Conservation (phyloP, 1,140 invertebrate genomes). For the Brachionus angularis region DNA sequence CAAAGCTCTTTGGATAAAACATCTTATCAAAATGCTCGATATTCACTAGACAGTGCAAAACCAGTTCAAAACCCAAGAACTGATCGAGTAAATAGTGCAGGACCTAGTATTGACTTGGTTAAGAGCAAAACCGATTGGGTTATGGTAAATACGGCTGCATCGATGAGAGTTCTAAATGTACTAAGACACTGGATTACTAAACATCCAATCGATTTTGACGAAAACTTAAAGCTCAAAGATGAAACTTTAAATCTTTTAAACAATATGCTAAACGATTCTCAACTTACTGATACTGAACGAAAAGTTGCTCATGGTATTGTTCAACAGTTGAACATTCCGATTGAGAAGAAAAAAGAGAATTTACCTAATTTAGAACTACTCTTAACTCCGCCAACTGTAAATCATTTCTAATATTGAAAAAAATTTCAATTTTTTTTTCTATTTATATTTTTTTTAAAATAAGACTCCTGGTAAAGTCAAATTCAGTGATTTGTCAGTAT, state of each 20-base stretch:
- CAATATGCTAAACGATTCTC: conserved; percentile 22
- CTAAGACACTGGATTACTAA: conserved; percentile 73
- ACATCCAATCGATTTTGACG: conserved; percentile 58
- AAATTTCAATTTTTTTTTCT: no score
- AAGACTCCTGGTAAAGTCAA: conserved; percentile 73
- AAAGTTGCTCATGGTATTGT: conserved; percentile 33
- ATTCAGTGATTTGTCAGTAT: conserved; percentile 72
- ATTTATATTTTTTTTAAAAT: conserved; percentile 53
- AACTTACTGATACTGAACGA: conserved; percentile 22
- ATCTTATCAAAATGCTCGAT: conserved; percentile 4
- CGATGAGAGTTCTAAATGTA: conserved; percentile 85
- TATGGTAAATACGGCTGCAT: conserved; percentile 82
- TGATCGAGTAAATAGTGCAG: conserved; percentile 46
- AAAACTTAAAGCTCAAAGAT: conserved; percentile 24
- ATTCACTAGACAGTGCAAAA: conserved; percentile 12
- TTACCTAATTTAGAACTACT: conserved; percentile 69
- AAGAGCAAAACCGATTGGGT: conserved; percentile 23
- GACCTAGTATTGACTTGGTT: background rate
- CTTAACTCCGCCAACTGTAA: conserved; percentile 60
- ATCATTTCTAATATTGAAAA: background rate
- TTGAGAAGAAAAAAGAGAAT: conserved; percentile 45
- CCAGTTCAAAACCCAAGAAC: conserved; percentile 15
- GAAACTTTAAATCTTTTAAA: conserved; percentile 23
- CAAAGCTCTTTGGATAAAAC: conserved; percentile 47
- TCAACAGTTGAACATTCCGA: conserved; percentile 18